phyloP scores from a whole-genome alignment of 2,797 vertebrate genomes.

The Acipenser ruthenus region DNA sequence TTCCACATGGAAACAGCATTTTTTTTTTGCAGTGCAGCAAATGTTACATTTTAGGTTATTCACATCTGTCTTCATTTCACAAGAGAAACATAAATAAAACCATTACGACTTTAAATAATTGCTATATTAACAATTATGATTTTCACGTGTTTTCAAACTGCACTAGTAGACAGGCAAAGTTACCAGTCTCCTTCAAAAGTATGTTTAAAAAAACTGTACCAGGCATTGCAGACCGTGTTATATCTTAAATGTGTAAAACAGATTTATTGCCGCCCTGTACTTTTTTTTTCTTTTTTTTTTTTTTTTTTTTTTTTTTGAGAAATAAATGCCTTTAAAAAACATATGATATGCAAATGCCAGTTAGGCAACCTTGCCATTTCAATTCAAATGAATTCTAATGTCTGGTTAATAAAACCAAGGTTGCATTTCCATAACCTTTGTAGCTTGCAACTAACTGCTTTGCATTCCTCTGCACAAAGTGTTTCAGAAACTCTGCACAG shows the following conservation, averaged over 20 bases:
- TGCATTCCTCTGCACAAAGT: conserved; percentile 92
- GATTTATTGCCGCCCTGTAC: background rate
- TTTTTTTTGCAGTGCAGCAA: too few species aligned
- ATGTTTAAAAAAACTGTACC: too few species aligned
- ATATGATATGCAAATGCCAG: conserved; percentile 58
- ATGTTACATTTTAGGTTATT: too few species aligned
- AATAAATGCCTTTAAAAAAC: background rate
- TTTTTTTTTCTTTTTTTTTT: too few species aligned
- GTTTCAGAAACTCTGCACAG: conserved; percentile 88
- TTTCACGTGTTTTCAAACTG: too few species aligned
- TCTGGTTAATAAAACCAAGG: conserved; percentile 79
- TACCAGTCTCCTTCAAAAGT: too few species aligned
- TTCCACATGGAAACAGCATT: too few species aligned
- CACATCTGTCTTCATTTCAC: too few species aligned
- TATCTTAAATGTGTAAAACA: background rate
- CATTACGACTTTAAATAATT: too few species aligned
- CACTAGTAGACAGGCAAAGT: too few species aligned
- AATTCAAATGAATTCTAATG: conserved; percentile 63
- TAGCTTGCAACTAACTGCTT: conserved; percentile 81
- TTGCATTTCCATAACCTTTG: conserved; percentile 87
- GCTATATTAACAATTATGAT: too few species aligned
- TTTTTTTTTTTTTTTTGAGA: background rate
- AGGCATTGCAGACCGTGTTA: background rate
- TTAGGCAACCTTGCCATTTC: conserved; percentile 70
- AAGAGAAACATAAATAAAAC: too few species aligned